phyloP scores from a whole-genome alignment of 2,113 vertebrate genomes.

The Bucco capensis region DNA sequence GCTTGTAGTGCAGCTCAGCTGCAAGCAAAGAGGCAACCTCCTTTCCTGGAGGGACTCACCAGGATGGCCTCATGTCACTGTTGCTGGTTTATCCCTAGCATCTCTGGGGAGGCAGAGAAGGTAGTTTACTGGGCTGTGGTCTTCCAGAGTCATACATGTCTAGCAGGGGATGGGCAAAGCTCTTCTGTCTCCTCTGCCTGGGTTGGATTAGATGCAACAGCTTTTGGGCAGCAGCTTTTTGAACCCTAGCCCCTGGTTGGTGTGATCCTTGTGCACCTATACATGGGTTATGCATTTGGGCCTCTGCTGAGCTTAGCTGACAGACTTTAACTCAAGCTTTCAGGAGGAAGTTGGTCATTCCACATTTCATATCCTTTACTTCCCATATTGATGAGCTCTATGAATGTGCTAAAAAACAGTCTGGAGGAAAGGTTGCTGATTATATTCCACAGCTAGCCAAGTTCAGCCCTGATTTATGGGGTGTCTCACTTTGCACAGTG shows the following conservation, averaged over 20 bases:
- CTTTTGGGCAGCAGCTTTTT: neutral
- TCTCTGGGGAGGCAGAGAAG: neutral
- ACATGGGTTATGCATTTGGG: neutral
- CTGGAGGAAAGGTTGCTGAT: conserved; percentile 99
- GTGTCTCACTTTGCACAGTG: conserved; percentile 93
- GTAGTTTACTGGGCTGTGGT: neutral
- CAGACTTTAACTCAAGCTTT: too few relatives aligned
- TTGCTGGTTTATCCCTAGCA: neutral
- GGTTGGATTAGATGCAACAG: neutral
- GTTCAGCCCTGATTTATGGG: conserved; percentile 97
- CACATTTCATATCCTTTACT: too few relatives aligned
- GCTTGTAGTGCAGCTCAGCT: neutral
- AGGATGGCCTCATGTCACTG: neutral
- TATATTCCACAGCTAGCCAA: conserved; percentile 98
- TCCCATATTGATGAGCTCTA: too few relatives aligned
- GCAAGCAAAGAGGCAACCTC: neutral
- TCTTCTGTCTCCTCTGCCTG: neutral
- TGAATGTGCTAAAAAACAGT: too few relatives aligned
- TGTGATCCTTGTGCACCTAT: neutral
- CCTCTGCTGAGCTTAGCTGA: neutral
- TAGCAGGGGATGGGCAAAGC: neutral
- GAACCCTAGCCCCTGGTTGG: neutral
- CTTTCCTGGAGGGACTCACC: neutral
- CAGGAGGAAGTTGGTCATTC: too few relatives aligned
- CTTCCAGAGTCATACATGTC: neutral